Conservation (phyloP, 2,113 vertebrate genomes). For the Porphyrio hochstetteri region DNA sequence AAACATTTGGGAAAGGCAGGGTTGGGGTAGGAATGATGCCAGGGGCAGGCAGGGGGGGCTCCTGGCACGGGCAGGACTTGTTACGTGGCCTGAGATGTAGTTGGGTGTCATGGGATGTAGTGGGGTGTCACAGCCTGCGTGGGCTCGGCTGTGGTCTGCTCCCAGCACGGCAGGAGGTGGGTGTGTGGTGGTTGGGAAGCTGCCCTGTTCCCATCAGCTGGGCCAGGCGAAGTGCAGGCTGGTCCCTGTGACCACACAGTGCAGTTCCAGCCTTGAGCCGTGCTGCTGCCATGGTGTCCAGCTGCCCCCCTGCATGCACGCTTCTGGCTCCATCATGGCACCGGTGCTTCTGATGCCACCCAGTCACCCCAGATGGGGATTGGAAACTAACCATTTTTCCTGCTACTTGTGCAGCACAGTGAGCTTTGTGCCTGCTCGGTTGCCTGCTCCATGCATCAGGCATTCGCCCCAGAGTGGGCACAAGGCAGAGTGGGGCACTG, state of each 20-base stretch:
- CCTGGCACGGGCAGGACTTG: background rate
- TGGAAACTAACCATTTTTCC: background rate
- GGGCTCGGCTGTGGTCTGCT: background rate
- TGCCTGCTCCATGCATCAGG: background rate
- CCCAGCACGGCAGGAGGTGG: background rate
- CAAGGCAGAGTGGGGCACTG: background rate
- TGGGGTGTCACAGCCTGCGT: no score
- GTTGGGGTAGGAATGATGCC: background rate
- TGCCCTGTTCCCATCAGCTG: background rate
- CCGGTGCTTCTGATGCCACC: background rate
- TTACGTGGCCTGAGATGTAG: rapidly evolving
- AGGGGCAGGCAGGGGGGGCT: background rate
- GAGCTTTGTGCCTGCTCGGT: background rate
- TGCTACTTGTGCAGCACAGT: background rate
- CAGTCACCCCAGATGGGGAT: background rate
- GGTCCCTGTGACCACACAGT: rapidly evolving
- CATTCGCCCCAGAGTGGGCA: background rate
- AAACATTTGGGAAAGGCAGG: background rate
- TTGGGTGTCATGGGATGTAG: no score
- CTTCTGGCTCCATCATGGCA: background rate
- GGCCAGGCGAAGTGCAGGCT: background rate
- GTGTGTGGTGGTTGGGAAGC: no score
- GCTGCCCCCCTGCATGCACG: rapidly evolving
- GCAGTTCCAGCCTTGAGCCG: background rate
- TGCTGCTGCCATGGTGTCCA: background rate